Conservation (phyloP, 2,113 vertebrate genomes). For the Nyctibius bracteatus region DNA sequence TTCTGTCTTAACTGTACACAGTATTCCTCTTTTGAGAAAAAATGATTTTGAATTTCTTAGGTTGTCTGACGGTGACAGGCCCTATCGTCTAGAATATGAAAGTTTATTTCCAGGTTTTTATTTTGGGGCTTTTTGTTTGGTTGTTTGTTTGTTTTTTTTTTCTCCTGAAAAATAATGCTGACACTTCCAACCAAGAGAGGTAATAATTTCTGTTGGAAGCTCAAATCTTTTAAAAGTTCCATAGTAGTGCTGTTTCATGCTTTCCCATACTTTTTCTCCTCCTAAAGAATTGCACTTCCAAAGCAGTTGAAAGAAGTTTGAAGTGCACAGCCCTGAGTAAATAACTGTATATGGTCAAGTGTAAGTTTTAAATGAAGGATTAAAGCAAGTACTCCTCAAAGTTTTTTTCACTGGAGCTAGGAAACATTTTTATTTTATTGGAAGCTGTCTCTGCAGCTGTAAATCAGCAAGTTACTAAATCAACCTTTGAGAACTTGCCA, state of each 20-base stretch:
- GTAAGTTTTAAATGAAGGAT: not conserved
- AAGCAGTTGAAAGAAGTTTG: not conserved
- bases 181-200: not conserved
- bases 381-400: not conserved
- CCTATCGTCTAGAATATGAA: not conserved
- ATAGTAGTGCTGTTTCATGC: not conserved
- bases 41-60: not conserved
- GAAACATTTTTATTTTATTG: slow-evolving; percentile 13
- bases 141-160: not conserved
- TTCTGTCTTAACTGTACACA: not conserved
- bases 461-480: slow-evolving; percentile 32
- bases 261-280: not conserved
- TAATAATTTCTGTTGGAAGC: not conserved
- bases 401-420: not conserved
- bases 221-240: not conserved
- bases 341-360: not conserved
- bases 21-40: not conserved
- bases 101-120: not conserved
- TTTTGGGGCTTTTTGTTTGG: not conserved
- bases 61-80: not conserved
- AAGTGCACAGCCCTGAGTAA: not conserved
- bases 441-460: not conserved
- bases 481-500: not conserved
- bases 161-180: not conserved
- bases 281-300: not conserved